Evolutionary conservation across 2,113 vertebrate genomes (phyloP).

Genomic region (Barnardius zonarius): DNA sequence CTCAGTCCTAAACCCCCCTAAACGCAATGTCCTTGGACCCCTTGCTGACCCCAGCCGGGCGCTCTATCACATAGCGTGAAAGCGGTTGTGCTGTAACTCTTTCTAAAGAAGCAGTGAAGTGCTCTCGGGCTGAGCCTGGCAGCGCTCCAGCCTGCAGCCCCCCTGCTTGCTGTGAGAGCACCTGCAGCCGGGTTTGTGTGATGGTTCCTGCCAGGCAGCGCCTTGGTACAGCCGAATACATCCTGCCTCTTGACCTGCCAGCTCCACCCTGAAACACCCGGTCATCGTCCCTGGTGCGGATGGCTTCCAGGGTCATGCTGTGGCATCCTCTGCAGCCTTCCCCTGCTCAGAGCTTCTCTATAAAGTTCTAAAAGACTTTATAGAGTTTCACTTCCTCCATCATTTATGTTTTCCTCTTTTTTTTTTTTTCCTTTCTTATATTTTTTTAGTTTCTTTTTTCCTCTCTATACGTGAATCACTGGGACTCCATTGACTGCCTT

Average conservation of each 20-base stretch:
- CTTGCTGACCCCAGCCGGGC: neutral
- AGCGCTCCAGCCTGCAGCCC: neutral
- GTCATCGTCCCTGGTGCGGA: neutral
- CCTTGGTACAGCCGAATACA: neutral
- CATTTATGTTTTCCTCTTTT: rapidly evolving
- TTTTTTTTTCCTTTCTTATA: neutral
- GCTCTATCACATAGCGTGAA: rapidly evolving
- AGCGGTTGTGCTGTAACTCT: rapidly evolving
- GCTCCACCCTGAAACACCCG: neutral
- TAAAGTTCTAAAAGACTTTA: neutral
- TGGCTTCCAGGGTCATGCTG: neutral
- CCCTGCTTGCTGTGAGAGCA: neutral
- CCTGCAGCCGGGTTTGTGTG: neutral
- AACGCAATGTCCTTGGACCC: rapidly evolving
- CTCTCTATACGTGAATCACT: rapidly evolving
- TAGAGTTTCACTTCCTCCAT: neutral
- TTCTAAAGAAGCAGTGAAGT: neutral
- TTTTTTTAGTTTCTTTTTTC: neutral
- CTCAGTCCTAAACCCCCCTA: neutral
- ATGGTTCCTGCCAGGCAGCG: neutral
- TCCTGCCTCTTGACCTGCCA: neutral
- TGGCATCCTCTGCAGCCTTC: neutral
- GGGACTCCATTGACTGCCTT: neutral
- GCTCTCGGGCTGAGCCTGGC: neutral
- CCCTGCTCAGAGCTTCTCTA: neutral